Conservation (phyloP, 2,113 vertebrate species). For the Podarcis cretensis region DNA sequence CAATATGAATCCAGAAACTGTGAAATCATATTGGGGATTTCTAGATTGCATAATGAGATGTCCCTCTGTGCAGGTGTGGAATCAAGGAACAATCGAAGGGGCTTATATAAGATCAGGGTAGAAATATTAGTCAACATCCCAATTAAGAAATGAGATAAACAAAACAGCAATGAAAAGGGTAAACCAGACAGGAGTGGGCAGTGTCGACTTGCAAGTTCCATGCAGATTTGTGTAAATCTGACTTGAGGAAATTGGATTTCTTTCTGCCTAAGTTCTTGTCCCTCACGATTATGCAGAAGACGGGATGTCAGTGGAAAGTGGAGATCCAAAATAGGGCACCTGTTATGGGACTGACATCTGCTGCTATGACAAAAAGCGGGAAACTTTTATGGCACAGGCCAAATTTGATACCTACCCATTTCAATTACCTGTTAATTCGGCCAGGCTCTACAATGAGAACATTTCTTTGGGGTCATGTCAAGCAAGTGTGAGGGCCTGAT, state of each 20-base stretch:
- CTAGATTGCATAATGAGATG: neutral
- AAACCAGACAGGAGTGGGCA: neutral
- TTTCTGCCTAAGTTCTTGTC: neutral
- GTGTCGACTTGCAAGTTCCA: neutral
- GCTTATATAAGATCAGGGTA: conserved; percentile 23
- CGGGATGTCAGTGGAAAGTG: neutral
- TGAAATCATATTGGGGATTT: conserved; percentile 42
- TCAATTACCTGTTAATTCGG: neutral
- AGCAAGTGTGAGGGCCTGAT: neutral
- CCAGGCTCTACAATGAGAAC: neutral
- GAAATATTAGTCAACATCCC: neutral
- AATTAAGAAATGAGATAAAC: neutral
- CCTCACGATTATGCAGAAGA: neutral
- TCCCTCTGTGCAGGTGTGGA: conserved; percentile 16
- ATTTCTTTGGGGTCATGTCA: neutral
- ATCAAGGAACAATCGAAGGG: conserved; percentile 2
- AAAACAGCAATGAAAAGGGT: neutral
- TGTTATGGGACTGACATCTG: neutral
- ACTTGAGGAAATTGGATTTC: neutral
- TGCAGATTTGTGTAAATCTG: neutral
- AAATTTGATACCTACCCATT: neutral
- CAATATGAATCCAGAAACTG: conserved; percentile 28
- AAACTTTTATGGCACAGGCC: neutral
- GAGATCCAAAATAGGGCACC: neutral
- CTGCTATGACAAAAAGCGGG: no score